phyloP scores from a whole-genome alignment of 2,888 invertebrate species.

The Tiliacea citrago region DNA sequence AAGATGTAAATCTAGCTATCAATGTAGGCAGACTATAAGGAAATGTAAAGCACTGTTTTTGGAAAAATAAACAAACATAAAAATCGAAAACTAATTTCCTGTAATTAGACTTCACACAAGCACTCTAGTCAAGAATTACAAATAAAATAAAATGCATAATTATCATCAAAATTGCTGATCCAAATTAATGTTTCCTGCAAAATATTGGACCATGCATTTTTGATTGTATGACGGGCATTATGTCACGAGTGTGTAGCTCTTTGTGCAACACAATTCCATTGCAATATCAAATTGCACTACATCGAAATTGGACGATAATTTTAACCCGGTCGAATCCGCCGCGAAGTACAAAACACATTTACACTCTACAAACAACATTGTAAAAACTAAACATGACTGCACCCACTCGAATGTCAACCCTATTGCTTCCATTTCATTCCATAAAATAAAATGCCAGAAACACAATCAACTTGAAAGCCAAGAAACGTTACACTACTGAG shows the following conservation, averaged over 20 bases:
- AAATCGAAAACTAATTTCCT: neutral
- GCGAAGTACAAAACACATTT: constrained; percentile 19
- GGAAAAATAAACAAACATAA: no score
- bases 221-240: neutral
- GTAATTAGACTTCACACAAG: no score
- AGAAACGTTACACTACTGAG: constrained; percentile 55
- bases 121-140: neutral
- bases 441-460: constrained; percentile 57
- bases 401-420: constrained; percentile 48
- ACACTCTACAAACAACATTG: constrained; percentile 29
- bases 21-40: no score
- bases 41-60: no score
- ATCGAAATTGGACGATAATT: constrained; percentile 46
- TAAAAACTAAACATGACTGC: constrained; percentile 49
- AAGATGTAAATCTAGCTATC: no score
- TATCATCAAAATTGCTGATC: neutral
- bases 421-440: constrained; percentile 49
- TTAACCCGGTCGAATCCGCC: constrained; percentile 12
- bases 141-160: neutral
- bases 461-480: constrained; percentile 61
- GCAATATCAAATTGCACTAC: constrained; percentile 38
- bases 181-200: neutral
- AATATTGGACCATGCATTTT: neutral
- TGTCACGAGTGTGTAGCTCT: neutral
- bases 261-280: constrained; percentile 33